Conservation (phyloP, 2,888 invertebrate species). For the Volucella inflata region DNA sequence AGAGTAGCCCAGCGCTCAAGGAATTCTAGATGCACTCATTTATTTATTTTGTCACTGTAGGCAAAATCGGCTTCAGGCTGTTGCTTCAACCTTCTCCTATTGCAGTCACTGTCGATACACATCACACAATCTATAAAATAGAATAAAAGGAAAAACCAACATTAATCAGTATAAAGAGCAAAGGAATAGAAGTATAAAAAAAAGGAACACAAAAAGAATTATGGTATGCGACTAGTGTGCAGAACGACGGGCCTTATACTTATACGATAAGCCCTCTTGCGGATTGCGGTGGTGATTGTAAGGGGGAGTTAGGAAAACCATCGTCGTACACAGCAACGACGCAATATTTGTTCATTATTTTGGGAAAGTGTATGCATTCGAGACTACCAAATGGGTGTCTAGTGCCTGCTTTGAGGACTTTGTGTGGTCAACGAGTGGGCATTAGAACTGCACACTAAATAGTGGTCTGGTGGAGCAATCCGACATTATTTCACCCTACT, state of each 20-base stretch:
- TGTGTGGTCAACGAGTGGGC: constrained; percentile 66
- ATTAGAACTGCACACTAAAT: constrained; percentile 48
- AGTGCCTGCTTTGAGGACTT: constrained; percentile 50
- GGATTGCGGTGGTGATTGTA: constrained; percentile 43
- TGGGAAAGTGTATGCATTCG: constrained; percentile 57
- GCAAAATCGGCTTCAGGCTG: constrained; percentile 55
- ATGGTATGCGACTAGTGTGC: constrained; percentile 56
- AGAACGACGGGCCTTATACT: constrained; percentile 58
- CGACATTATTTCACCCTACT: constrained; percentile 39
- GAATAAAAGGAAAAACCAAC: constrained; percentile 64
- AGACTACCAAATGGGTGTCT: constrained; percentile 32
- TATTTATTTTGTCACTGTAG: constrained; percentile 47
- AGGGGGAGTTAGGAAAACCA: constrained; percentile 10
- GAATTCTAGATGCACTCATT: constrained; percentile 55
- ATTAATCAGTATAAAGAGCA: constrained; percentile 72
- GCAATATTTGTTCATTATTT: constrained; percentile 74
- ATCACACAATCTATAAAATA: constrained; percentile 74
- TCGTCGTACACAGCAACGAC: constrained; percentile 34
- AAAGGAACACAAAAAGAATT: constrained; percentile 11
- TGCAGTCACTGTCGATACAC: constrained; percentile 57
- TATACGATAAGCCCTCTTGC: constrained; percentile 67
- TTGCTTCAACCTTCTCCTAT: constrained; percentile 52
- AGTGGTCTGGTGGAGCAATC: constrained; percentile 34
- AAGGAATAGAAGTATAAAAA: constrained; percentile 5
- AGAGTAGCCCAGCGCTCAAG: constrained; percentile 48